phyloP scores from a whole-genome alignment of 2,797 vertebrate species.

The Sphaeramia orbicularis region DNA sequence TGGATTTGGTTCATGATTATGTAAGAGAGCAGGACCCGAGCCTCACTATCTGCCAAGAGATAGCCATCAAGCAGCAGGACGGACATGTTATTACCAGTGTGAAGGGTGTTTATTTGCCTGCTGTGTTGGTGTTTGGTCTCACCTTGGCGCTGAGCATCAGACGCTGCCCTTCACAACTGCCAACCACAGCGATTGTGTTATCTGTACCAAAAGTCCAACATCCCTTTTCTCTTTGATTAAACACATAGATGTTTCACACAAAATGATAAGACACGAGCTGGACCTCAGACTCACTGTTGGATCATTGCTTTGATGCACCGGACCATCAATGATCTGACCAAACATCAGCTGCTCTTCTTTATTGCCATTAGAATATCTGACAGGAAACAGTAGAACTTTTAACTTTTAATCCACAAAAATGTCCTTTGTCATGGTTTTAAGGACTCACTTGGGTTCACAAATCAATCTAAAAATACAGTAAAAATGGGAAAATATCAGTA shows the following conservation, averaged over 20 bases:
- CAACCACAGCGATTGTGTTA: slow-evolving; percentile 45
- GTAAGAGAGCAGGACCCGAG: slow-evolving; percentile 57
- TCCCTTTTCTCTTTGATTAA: slow-evolving; percentile 61
- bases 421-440: no score
- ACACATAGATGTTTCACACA: slow-evolving; percentile 17
- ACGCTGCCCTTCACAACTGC: slow-evolving; percentile 56
- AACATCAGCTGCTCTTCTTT: no score
- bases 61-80: slow-evolving; percentile 31
- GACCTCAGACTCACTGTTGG: slow-evolving; percentile 1
- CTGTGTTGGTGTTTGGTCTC: slow-evolving; percentile 41
- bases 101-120: slow-evolving; percentile 49
- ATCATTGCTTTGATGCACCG: slow-evolving; percentile 13
- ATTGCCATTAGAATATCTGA: no score
- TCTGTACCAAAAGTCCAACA: slow-evolving; percentile 45
- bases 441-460: no score
- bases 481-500: no score
- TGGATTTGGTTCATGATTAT: slow-evolving; percentile 45
- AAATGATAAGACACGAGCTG: slow-evolving; percentile 14
- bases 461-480: no score
- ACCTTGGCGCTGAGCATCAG: slow-evolving; percentile 56
- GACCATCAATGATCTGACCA: no score
- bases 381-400: no score
- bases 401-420: no score
- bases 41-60: slow-evolving; percentile 43
- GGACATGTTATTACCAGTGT: slow-evolving; percentile 22